phyloP scores from a whole-genome alignment of 2,888 invertebrate species.

The Caradrina clavipalpis region DNA sequence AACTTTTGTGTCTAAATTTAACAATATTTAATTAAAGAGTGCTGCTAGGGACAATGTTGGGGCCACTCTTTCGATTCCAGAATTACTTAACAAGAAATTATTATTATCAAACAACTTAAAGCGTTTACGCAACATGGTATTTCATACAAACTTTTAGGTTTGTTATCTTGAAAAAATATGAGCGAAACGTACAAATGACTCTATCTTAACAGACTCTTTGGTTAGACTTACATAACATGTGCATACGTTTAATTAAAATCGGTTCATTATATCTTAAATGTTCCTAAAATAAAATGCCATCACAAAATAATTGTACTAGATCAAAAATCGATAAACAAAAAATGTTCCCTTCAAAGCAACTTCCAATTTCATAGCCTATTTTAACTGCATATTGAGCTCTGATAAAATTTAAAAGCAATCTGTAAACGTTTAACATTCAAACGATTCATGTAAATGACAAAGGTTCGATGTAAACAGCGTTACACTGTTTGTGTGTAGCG shows the following conservation, averaged over 20 bases:
- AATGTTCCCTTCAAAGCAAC: background rate
- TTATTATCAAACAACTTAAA: too few relatives aligned
- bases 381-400: slow-evolving; percentile 56
- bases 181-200: too few relatives aligned
- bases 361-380: slow-evolving; percentile 25
- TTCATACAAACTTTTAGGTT: too few relatives aligned
- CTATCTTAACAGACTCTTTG: too few relatives aligned
- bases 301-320: background rate
- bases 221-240: too few relatives aligned
- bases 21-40: background rate
- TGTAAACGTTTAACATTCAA: slow-evolving; percentile 66
- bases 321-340: slow-evolving; percentile 7
- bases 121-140: too few relatives aligned
- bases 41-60: slow-evolving; percentile 3
- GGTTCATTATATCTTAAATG: background rate
- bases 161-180: too few relatives aligned
- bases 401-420: slow-evolving; percentile 76
- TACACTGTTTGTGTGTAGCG: slow-evolving; percentile 76
- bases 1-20: background rate
- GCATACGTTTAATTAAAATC: too few relatives aligned
- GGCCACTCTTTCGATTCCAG: background rate
- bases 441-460: slow-evolving; percentile 79
- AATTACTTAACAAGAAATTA: background rate
- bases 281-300: background rate
- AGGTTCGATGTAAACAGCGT: slow-evolving; percentile 81